Percentiles rank a stretch among this genome's conserved stretches.
phyloP scores from a whole-genome alignment of 2,797 vertebrate genomes.

The Hozukius guyotensis region DNA sequence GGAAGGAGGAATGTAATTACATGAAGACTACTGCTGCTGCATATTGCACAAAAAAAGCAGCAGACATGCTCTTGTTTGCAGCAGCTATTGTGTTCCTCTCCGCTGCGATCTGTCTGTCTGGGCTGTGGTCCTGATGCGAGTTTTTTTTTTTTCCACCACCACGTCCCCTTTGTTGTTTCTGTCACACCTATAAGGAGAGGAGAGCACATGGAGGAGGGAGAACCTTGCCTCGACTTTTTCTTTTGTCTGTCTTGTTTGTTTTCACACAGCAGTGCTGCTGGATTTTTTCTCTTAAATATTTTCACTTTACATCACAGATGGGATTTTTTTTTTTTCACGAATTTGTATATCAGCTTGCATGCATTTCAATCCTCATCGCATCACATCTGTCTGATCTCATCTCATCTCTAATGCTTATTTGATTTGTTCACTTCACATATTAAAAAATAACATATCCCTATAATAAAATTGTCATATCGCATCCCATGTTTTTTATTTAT shows the following conservation, averaged over 20 bases:
- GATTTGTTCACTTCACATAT: not conserved
- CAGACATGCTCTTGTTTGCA: constrained; percentile 50
- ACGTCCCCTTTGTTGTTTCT: constrained; percentile 73
- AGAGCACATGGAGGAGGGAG: constrained; percentile 45
- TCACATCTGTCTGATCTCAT: constrained; percentile 13
- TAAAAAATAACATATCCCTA: not conserved
- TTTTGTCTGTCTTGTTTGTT: constrained; percentile 57
- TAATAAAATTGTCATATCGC: constrained; percentile 11
- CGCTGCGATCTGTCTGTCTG: constrained; percentile 56
- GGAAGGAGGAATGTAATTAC: constrained; percentile 64
- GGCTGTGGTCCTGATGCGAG: constrained; percentile 85
- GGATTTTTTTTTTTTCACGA: not conserved
- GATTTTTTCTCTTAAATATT: not conserved
- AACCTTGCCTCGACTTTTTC: constrained; percentile 57
- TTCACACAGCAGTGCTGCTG: not conserved
- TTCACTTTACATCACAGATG: constrained; percentile 14
- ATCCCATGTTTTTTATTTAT: constrained; percentile 19
- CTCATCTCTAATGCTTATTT: not conserved
- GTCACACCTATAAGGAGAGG: constrained; percentile 65
- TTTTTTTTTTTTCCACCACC: constrained; percentile 30
- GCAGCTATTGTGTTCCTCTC: constrained; percentile 36
- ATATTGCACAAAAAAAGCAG: constrained; percentile 52
- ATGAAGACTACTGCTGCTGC: constrained; percentile 65
- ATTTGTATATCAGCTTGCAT: not conserved
- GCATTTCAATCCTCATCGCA: constrained; percentile 11